A percentile compares a stretch with the other conserved stretches of the same genome.
Conservation (phyloP, 2,888 invertebrate genomes). For the Encarsia formosa region DNA sequence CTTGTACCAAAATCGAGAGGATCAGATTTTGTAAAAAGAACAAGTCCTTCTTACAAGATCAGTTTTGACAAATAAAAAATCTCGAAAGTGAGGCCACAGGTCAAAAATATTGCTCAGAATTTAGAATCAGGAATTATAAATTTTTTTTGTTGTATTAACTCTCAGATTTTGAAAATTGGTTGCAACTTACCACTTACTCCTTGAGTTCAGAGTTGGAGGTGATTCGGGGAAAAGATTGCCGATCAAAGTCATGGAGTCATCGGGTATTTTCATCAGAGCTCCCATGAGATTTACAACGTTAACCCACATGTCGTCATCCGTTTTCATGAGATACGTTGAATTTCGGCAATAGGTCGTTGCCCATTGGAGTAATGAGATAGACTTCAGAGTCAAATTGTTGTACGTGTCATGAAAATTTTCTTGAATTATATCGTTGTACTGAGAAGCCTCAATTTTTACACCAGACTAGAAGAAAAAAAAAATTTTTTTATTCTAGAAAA, state of each 20-base stretch:
- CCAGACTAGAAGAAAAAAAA: too few species aligned
- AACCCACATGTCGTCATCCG: conserved; percentile 83
- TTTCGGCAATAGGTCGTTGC: conserved; percentile 63
- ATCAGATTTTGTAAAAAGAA: too few species aligned
- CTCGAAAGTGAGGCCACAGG: too few species aligned
- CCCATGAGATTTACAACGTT: conserved; percentile 67
- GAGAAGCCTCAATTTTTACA: too few species aligned
- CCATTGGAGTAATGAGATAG: conserved; percentile 81
- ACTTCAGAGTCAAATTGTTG: conserved; percentile 81
- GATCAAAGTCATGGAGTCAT: conserved; percentile 57
- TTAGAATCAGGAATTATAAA: too few species aligned
- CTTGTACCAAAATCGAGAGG: too few species aligned
- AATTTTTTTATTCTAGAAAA: too few species aligned
- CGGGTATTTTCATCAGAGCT: conserved; percentile 38
- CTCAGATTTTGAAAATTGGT: too few species aligned
- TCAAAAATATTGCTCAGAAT: too few species aligned
- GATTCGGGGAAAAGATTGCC: conserved; percentile 76
- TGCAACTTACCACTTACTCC: conserved; percentile 73
- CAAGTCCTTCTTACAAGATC: too few species aligned
- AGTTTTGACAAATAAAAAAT: too few species aligned
- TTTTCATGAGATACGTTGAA: conserved; percentile 72
- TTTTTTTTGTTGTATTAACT: too few species aligned
- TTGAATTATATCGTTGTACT: conserved; percentile 77
- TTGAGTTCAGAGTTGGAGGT: conserved; percentile 67
- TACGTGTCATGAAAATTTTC: conserved; percentile 80